Conservation (phyloP, 2,797 vertebrate genomes). For the Danio jaintianensis region DNA sequence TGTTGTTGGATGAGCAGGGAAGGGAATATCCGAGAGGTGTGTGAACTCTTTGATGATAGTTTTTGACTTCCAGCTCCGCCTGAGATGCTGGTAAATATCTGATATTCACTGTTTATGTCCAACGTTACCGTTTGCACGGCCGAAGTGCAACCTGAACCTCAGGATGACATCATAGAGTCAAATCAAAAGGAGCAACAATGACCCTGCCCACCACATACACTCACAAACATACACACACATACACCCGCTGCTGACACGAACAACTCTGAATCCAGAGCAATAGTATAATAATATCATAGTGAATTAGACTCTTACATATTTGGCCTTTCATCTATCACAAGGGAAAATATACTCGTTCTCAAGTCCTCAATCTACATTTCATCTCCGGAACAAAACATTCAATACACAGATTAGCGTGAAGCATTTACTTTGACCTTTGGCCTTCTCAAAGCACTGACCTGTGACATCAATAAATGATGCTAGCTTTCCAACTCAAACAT, state of each 20-base stretch:
- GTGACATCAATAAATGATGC: slow-evolving; percentile 40
- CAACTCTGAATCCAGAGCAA: slow-evolving; percentile 35
- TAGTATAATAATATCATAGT: slow-evolving; percentile 39
- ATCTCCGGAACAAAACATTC: slow-evolving; percentile 20
- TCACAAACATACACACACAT: slow-evolving; percentile 20
- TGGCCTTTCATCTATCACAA: slow-evolving; percentile 30
- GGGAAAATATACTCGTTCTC: slow-evolving; percentile 29
- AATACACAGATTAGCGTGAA: slow-evolving; percentile 28
- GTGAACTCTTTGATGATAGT: neutral
- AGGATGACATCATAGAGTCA: slow-evolving; percentile 52
- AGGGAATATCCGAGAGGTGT: neutral
- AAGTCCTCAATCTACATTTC: slow-evolving; percentile 11
- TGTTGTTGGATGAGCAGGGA: slow-evolving; percentile 27
- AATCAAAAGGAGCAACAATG: slow-evolving; percentile 38
- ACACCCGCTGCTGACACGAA: slow-evolving; percentile 31
- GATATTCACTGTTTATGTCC: neutral
- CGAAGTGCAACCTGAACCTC: slow-evolving; percentile 43
- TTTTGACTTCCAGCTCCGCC: neutral
- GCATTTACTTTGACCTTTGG: slow-evolving; percentile 35
- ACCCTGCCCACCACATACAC: slow-evolving; percentile 30
- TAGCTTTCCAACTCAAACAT: slow-evolving; percentile 20
- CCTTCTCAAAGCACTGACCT: slow-evolving; percentile 40
- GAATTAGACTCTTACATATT: slow-evolving; percentile 39
- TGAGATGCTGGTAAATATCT: slow-evolving; percentile 11
- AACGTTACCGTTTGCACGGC: neutral